phyloP scores from a whole-genome alignment of 2,113 vertebrate genomes.

The Nibea albiflora region DNA sequence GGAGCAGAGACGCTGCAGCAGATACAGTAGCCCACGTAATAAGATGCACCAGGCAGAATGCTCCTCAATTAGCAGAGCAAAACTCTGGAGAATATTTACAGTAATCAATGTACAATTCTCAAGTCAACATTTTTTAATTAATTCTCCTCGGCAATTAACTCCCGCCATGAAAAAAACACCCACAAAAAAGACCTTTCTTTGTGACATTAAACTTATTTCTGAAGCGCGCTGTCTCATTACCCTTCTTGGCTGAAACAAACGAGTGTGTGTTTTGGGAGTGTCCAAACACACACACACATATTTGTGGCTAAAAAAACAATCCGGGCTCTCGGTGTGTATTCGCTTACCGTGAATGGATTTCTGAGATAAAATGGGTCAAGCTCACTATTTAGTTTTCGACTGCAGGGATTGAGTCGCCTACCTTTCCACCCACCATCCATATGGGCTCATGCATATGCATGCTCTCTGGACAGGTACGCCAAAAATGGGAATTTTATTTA shows the following conservation, averaged over 20 bases:
- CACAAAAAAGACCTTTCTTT: constrained; percentile 70
- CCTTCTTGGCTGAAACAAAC: constrained; percentile 67
- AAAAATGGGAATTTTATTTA: constrained; percentile 28
- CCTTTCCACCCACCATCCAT: constrained; percentile 75
- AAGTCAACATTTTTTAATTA: constrained; percentile 73
- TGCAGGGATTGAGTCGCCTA: constrained; percentile 62
- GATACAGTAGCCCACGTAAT: constrained; percentile 70
- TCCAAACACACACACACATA: constrained; percentile 4
- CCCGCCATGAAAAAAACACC: constrained; percentile 60
- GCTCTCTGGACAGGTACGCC: constrained; percentile 65
- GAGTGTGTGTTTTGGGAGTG: constrained; percentile 59
- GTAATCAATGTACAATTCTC: constrained; percentile 75
- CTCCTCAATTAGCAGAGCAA: constrained; percentile 67
- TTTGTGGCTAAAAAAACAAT: constrained; percentile 39
- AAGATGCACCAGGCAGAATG: constrained; percentile 67
- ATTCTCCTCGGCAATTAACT: constrained; percentile 77
- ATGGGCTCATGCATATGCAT: constrained; percentile 77
- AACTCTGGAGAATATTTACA: constrained; percentile 75
- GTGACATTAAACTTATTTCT: constrained; percentile 67
- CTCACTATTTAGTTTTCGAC: constrained; percentile 58
- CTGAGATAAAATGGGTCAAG: constrained; percentile 70
- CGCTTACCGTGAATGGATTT: constrained; percentile 45
- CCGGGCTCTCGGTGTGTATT: constrained; percentile 25
- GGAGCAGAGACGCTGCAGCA: constrained; percentile 54
- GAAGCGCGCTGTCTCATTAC: constrained; percentile 62